Percentiles rank a stretch among this genome's conserved stretches.
Conservation (phyloP, 2,888 invertebrate species). For the Andrena chrysosceles region DNA sequence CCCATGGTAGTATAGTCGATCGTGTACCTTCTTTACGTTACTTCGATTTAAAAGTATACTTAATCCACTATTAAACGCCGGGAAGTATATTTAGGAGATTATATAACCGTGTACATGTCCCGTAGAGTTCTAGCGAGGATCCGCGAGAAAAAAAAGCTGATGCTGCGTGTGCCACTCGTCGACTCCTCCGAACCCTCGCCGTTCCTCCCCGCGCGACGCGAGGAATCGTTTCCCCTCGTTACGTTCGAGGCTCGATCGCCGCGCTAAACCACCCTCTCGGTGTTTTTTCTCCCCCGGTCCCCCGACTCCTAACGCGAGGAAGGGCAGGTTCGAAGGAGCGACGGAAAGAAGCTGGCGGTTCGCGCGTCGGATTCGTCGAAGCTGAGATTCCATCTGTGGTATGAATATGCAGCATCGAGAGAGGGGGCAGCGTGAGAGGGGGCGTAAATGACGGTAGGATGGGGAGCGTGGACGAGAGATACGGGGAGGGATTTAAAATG, state of each 20-base stretch:
- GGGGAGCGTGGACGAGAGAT: slow-evolving; percentile 5
- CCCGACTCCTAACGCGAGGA: background rate
- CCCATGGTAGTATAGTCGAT: slow-evolving; percentile 74
- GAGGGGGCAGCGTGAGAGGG: background rate
- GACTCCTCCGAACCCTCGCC: slow-evolving; percentile 28
- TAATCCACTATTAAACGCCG: slow-evolving; percentile 66
- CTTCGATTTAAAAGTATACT: slow-evolving; percentile 73
- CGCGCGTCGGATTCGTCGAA: slow-evolving; percentile 25
- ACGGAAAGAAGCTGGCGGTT: background rate
- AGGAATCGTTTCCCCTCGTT: background rate
- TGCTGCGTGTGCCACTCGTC: background rate
- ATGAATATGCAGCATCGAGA: background rate
- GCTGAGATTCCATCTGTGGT: slow-evolving; percentile 24
- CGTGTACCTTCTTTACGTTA: slow-evolving; percentile 74
- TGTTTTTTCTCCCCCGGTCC: background rate
- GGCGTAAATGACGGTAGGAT: slow-evolving; percentile 19
- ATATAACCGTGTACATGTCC: slow-evolving; percentile 49
- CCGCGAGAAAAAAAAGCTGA: slow-evolving; percentile 17
- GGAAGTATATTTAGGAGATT: slow-evolving; percentile 68
- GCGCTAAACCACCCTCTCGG: background rate
- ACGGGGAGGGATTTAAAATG: slow-evolving; percentile 8
- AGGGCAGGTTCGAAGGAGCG: slow-evolving; percentile 10
- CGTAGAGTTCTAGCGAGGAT: slow-evolving; percentile 57
- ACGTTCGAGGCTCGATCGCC: background rate
- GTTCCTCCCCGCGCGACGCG: background rate